A percentile compares a stretch with the other conserved stretches of the same genome.
These are phyloP conservation scores for Mus spicilegus DNA, from an alignment of 2,113 vertebrate species.

Conservation along the genomic window DNA sequence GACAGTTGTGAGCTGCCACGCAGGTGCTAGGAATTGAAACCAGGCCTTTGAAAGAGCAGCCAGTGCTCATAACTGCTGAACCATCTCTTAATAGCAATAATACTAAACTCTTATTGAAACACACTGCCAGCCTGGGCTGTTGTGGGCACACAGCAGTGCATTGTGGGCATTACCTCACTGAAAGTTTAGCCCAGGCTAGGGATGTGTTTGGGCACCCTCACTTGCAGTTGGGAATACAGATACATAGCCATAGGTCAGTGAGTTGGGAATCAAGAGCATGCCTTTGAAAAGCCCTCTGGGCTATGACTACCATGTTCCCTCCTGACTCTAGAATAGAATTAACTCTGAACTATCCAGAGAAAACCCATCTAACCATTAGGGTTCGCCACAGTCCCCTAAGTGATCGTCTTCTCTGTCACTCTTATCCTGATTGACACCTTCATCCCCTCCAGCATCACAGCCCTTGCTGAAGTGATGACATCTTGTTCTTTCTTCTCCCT, in stretches of 20 bases:
- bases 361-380: background rate
- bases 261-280: background rate
- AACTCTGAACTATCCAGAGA: background rate
- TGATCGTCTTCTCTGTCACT: background rate
- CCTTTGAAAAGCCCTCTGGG: background rate
- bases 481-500: background rate
- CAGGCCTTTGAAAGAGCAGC: background rate
- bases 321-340: background rate
- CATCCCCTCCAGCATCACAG: background rate
- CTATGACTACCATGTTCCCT: background rate
- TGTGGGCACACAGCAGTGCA: background rate
- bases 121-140: background rate
- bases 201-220: background rate
- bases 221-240: background rate
- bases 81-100: background rate
- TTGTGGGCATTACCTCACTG: background rate
- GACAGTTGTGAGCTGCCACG: background rate
- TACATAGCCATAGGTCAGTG: background rate
- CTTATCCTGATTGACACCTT: background rate
- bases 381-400: background rate
- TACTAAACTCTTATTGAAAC: background rate
- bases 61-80: background rate
- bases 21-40: background rate
- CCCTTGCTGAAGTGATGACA: conserved; percentile 2
- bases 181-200: background rate